phyloP scores from a whole-genome alignment of 2,113 vertebrate genomes.

The Chaetorhynchus papuensis region DNA sequence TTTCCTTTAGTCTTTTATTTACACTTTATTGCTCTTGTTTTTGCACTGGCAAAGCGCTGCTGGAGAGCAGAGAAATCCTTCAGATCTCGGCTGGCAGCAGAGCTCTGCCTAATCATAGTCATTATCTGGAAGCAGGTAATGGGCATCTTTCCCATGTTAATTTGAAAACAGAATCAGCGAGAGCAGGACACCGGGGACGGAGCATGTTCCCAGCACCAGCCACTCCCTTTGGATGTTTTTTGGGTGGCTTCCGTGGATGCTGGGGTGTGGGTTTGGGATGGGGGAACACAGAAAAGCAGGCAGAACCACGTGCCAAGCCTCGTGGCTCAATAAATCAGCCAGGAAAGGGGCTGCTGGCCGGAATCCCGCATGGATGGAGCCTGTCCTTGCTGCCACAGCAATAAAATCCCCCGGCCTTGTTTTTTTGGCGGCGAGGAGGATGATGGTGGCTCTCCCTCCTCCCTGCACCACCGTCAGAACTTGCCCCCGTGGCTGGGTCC shows the following conservation, averaged over 20 bases:
- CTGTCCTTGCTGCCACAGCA: neutral
- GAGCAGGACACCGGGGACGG: constrained; percentile 28
- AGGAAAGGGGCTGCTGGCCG: neutral
- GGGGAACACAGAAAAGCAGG: neutral
- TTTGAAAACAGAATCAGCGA: constrained; percentile 57
- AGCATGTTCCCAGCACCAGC: neutral
- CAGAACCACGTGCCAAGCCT: neutral
- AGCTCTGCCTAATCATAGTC: constrained; percentile 68
- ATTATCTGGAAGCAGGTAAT: constrained; percentile 73
- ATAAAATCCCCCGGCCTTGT: neutral
- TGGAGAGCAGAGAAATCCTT: constrained; percentile 65
- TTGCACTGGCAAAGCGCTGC: constrained; percentile 58
- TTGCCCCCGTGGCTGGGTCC: constrained; percentile 38
- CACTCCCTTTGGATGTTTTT: neutral
- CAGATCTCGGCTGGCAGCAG: constrained; percentile 69
- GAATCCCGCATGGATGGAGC: neutral
- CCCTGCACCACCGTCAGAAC: neutral
- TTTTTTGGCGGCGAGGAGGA: constrained; percentile 7
- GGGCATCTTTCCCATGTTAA: constrained; percentile 71
- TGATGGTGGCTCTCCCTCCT: constrained; percentile 16
- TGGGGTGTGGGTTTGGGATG: neutral
- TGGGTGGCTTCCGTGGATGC: neutral
- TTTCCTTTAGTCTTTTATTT: constrained; percentile 64
- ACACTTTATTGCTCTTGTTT: constrained; percentile 66
- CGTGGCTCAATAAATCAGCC: neutral